Percentiles rank a stretch among this genome's conserved stretches.
These are phyloP conservation scores for Spea bombifrons DNA, from an alignment of 2,113 vertebrate species.

Conservation along the genomic window DNA sequence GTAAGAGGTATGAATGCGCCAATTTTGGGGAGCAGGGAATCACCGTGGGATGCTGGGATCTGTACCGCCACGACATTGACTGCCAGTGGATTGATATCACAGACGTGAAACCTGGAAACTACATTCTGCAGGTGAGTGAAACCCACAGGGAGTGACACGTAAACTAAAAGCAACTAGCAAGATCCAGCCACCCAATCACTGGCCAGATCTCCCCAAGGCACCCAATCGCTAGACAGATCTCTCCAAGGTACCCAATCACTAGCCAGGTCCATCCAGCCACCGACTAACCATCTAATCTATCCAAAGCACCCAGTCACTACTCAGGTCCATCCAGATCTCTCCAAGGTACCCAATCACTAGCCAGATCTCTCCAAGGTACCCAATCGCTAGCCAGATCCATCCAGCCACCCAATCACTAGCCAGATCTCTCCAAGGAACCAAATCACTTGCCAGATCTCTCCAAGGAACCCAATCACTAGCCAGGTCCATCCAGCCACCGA, in stretches of 20 bases:
- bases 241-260: not conserved
- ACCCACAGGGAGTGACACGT: not conserved
- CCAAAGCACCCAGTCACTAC: not conserved
- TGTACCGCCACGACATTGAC: slow-evolving; percentile 95
- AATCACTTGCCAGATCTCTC: too few species aligned
- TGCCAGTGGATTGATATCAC: slow-evolving; percentile 98
- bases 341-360: too few species aligned
- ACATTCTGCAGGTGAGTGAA: slow-evolving; percentile 85
- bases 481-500: not conserved
- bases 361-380: too few species aligned
- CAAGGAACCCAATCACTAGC: not conserved
- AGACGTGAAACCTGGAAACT: slow-evolving; percentile 90
- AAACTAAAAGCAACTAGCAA: not conserved
- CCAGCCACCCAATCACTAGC: not conserved
- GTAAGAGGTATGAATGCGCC: slow-evolving; percentile 93
- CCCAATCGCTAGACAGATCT: too few species aligned
- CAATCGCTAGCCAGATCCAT: not conserved
- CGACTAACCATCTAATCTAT: too few species aligned
- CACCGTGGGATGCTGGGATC: slow-evolving; percentile 96
- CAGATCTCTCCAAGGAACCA: too few species aligned
- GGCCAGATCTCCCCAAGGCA: too few species aligned
- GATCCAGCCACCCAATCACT: not conserved
- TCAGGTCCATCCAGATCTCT: not conserved
- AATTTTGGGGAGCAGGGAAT: slow-evolving; percentile 98
- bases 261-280: not conserved